phyloP scores from a whole-genome alignment of 1,140 invertebrate genomes.

The Leguminivora glycinivorella region DNA sequence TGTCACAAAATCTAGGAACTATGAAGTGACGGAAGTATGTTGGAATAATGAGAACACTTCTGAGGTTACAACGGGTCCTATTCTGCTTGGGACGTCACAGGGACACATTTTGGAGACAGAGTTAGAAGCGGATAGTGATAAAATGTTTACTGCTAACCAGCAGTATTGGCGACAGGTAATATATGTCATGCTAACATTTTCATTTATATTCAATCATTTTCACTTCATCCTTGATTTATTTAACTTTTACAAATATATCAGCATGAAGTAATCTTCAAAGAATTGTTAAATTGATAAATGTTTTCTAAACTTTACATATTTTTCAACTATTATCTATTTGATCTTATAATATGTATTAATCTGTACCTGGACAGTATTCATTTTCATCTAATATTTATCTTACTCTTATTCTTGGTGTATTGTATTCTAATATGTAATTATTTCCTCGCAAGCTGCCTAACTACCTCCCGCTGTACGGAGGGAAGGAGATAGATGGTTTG shows the following conservation, averaged over 20 bases:
- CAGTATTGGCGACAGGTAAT: conserved; percentile 93
- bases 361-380: no score
- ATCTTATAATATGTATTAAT: no score
- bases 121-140: conserved; percentile 88
- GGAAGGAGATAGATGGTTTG: conserved; percentile 86
- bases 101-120: conserved; percentile 96
- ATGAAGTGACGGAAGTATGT: conserved; percentile 93
- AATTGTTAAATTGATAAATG: no score
- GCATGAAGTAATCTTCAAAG: no score
- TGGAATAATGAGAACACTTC: conserved; percentile 91
- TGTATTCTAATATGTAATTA: conserved; percentile 37
- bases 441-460: conserved; percentile 83
- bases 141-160: conserved; percentile 89
- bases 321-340: no score
- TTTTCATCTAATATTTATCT: not conserved
- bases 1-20: conserved; percentile 85
- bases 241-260: no score
- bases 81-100: conserved; percentile 93
- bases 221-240: no score
- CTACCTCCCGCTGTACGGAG: conserved; percentile 86
- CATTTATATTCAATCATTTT: not conserved
- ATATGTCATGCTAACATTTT: conserved; percentile 7
- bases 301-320: no score
- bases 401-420: conserved; percentile 32
- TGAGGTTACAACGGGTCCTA: conserved; percentile 86